A percentile compares a stretch with the other conserved stretches of the same genome.
Evolutionary conservation across 2,888 invertebrate species (phyloP).

Genomic region (Metopia argyrocephala): DNA sequence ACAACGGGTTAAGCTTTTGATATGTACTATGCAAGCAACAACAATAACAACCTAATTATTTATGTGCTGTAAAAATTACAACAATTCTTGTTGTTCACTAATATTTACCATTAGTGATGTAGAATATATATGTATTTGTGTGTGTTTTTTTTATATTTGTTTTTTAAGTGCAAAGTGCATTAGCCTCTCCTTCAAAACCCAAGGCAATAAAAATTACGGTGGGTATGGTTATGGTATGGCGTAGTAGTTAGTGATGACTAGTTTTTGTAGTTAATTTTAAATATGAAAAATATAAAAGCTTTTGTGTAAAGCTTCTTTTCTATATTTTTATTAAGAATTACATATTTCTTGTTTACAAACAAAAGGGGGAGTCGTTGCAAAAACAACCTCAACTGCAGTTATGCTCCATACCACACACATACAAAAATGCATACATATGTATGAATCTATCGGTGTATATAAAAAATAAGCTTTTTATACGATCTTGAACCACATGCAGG

Average conservation of each 20-base stretch:
- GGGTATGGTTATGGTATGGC: conserved; percentile 39
- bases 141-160: too few species aligned
- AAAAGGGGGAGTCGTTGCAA: conserved; percentile 49
- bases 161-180: conserved; percentile 73
- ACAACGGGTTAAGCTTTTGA: background rate
- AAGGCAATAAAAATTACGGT: conserved; percentile 61
- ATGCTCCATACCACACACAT: background rate
- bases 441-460: too few species aligned
- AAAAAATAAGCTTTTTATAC: conserved; percentile 57
- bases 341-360: background rate
- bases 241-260: background rate
- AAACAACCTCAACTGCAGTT: conserved; percentile 25
- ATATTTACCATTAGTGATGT: background rate
- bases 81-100: too few species aligned
- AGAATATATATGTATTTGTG: background rate
- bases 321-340: too few species aligned
- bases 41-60: background rate
- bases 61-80: background rate
- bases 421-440: too few species aligned
- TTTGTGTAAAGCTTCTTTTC: background rate
- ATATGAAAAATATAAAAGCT: conserved; percentile 30
- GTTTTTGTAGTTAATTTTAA: background rate
- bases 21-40: background rate
- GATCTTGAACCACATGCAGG: conserved; percentile 78
- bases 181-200: conserved; percentile 74